A percentile compares a stretch with the other conserved stretches of the same genome.
phyloP scores from a whole-genome alignment of 2,113 vertebrate species.

The Eurystomus gularis region DNA sequence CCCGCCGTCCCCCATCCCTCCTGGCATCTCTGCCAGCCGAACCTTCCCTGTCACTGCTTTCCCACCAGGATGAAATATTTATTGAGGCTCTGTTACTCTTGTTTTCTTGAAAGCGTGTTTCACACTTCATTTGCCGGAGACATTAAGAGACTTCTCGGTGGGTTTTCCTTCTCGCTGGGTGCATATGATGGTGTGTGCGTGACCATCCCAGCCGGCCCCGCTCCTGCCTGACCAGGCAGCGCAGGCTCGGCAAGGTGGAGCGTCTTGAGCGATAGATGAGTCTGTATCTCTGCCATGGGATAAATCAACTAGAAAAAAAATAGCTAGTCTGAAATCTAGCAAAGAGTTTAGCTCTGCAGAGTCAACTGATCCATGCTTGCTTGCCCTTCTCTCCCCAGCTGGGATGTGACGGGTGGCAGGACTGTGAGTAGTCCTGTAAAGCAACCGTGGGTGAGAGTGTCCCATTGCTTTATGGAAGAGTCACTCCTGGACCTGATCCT shows the following conservation, averaged over 20 bases:
- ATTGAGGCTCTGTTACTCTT: slow-evolving; percentile 6
- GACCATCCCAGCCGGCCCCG: accelerated
- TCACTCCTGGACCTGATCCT: not conserved
- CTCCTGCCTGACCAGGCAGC: not conserved
- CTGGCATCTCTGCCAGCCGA: not conserved
- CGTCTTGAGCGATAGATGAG: not conserved
- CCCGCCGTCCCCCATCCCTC: not conserved
- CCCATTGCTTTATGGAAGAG: not conserved
- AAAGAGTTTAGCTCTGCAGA: not conserved
- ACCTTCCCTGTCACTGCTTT: not conserved
- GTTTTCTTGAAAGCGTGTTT: slow-evolving; percentile 43
- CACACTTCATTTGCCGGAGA: slow-evolving; percentile 50
- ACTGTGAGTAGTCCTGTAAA: not conserved
- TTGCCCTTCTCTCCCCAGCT: accelerated
- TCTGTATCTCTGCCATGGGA: not conserved
- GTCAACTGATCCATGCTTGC: accelerated
- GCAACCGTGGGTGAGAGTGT: not conserved
- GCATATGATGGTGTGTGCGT: not conserved
- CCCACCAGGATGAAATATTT: slow-evolving; percentile 55
- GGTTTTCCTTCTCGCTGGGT: not conserved
- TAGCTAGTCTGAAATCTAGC: not conserved
- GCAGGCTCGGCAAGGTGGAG: not conserved
- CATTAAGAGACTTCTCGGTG: not conserved
- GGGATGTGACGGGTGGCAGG: not conserved
- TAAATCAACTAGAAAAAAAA: not conserved